Conservation (phyloP, 2,113 vertebrate genomes). For the mouse (Mus musculus) region GRCm39 chr4:67929001-67929500, state of each 20-base stretch:
- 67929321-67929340: too few relatives aligned
- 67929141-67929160: not conserved
- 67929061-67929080: not conserved
- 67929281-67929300: not conserved
- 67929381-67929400: not conserved
- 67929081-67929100: not conserved
- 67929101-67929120: not conserved
- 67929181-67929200: not conserved
- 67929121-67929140: not conserved
- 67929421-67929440: not conserved
- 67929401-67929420: not conserved
- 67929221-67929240: not conserved
- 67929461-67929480: not conserved
- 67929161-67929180: not conserved
- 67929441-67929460: not conserved
- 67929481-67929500: not conserved
- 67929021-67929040: not conserved
- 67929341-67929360: not conserved
- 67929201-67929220: not conserved
- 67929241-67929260: not conserved
- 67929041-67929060: not conserved
- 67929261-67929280: not conserved
- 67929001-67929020: not conserved
- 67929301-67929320: not conserved
- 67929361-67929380: not conserved